These are phyloP conservation scores for Salvelinus namaycush DNA, from an alignment of 2,113 vertebrate genomes.

Conservation along the genomic window DNA sequence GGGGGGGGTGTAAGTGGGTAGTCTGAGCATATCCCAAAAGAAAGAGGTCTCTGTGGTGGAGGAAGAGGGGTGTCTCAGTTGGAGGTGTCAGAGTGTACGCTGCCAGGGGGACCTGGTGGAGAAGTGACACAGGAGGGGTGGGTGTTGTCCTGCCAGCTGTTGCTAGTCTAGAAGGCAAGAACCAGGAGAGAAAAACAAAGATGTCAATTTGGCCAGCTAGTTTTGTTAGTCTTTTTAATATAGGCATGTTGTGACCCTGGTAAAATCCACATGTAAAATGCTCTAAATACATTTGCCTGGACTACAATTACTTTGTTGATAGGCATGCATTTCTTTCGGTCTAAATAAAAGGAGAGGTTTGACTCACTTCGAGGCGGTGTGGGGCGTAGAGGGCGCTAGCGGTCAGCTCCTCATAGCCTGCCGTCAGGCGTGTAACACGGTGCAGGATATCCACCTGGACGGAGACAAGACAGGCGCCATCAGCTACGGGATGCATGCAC, in stretches of 20 bases:
- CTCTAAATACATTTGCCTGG: background rate
- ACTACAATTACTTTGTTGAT: background rate
- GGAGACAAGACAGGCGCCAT: background rate
- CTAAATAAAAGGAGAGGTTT: no score
- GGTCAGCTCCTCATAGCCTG: conserved; percentile 79
- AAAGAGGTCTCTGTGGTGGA: background rate
- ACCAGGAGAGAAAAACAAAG: background rate
- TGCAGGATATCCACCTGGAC: conserved; percentile 81
- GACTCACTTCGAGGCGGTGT: conserved; percentile 77
- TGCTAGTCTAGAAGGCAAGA: conserved; percentile 72
- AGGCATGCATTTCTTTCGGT: no score
- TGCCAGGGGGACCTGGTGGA: conserved; percentile 77
- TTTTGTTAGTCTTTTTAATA: no score
- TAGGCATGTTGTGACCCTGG: background rate
- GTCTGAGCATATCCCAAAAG: conserved; percentile 38
- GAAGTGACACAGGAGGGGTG: conserved; percentile 79
- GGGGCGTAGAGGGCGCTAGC: conserved; percentile 75
- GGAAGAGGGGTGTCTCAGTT: conserved; percentile 67
- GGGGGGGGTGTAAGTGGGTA: conserved; percentile 13
- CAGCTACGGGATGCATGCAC: background rate
- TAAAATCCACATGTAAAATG: background rate
- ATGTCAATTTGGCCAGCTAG: background rate
- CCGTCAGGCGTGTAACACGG: conserved; percentile 84
- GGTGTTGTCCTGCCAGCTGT: conserved; percentile 83
- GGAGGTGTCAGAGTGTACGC: conserved; percentile 83